Conservation (phyloP, 2,113 vertebrate species). For the Dipodomys ordii region DNA sequence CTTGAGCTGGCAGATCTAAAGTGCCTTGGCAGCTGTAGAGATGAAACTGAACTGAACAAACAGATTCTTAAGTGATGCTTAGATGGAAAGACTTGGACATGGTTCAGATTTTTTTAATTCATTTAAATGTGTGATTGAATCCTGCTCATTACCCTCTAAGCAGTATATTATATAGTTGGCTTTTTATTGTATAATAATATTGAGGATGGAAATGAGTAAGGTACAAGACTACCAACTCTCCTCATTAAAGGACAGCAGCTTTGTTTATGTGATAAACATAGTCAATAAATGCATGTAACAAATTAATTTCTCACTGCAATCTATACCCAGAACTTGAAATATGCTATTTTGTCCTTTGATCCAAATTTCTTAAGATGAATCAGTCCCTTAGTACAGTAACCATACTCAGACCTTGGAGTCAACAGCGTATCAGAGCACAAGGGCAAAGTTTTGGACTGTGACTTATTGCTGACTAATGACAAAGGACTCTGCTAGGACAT, state of each 20-base stretch:
- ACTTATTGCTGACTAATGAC: not conserved
- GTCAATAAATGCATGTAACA: slow-evolving; percentile 83
- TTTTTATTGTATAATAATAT: slow-evolving; percentile 84
- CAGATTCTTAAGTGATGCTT: slow-evolving; percentile 91
- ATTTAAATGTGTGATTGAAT: slow-evolving; percentile 90
- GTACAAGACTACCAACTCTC: slow-evolving; percentile 82
- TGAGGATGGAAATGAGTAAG: slow-evolving; percentile 85
- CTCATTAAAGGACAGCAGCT: slow-evolving; percentile 81
- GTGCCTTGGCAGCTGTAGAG: slow-evolving; percentile 89
- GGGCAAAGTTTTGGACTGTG: not conserved
- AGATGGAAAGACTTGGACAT: slow-evolving; percentile 89
- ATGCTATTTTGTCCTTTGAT: slow-evolving; percentile 78
- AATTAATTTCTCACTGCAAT: slow-evolving; percentile 77
- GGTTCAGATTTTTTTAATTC: slow-evolving; percentile 87
- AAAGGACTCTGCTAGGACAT: not conserved
- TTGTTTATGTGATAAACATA: slow-evolving; percentile 86
- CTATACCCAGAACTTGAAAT: slow-evolving; percentile 78
- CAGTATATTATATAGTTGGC: slow-evolving; percentile 85
- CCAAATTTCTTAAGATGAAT: slow-evolving; percentile 51
- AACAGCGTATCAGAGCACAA: not conserved
- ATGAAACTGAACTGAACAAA: slow-evolving; percentile 91
- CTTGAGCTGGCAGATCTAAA: slow-evolving; percentile 88
- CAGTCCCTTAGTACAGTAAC: too few species aligned
- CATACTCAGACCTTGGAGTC: slow-evolving; percentile 57
- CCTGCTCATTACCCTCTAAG: slow-evolving; percentile 87